Percentiles rank a stretch among this genome's conserved stretches.
These are phyloP conservation scores for Scaptomyza flava DNA, from an alignment of 2,888 invertebrate genomes.

Conservation along the genomic window DNA sequence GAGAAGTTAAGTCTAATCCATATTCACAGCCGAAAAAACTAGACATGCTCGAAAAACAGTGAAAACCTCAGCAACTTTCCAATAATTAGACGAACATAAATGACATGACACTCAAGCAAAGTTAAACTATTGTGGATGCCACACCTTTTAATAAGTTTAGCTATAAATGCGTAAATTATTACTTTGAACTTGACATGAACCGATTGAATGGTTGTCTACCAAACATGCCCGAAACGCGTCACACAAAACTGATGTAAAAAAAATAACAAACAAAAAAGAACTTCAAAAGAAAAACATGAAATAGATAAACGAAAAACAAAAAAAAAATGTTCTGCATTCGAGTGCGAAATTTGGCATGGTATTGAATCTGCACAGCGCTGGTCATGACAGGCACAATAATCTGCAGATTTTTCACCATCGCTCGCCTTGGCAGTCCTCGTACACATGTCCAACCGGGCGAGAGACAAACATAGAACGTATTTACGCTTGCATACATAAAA, in stretches of 20 bases:
- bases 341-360: slow-evolving; percentile 51
- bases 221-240: neutral
- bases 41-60: too few species aligned
- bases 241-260: neutral
- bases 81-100: too few species aligned
- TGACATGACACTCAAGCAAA: too few species aligned
- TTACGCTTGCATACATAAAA: slow-evolving; percentile 14
- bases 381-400: slow-evolving; percentile 57
- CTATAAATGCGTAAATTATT: neutral
- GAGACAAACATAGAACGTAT: slow-evolving; percentile 14
- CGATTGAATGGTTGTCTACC: neutral
- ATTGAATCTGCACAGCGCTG: slow-evolving; percentile 23
- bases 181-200: slow-evolving; percentile 2
- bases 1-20: too few species aligned
- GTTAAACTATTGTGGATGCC: too few species aligned
- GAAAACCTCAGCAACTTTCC: too few species aligned
- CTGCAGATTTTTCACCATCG: slow-evolving; percentile 40
- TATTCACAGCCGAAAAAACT: too few species aligned
- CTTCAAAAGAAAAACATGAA: neutral
- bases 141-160: neutral
- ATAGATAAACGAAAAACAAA: slow-evolving; percentile 3
- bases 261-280: neutral
- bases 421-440: slow-evolving; percentile 38
- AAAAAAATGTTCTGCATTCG: slow-evolving; percentile 16
- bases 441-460: slow-evolving; percentile 16